Percentiles rank a stretch among this genome's conserved stretches.
Evolutionary conservation across 2,113 vertebrate species (phyloP).

Genomic region (Balaeniceps rex): DNA sequence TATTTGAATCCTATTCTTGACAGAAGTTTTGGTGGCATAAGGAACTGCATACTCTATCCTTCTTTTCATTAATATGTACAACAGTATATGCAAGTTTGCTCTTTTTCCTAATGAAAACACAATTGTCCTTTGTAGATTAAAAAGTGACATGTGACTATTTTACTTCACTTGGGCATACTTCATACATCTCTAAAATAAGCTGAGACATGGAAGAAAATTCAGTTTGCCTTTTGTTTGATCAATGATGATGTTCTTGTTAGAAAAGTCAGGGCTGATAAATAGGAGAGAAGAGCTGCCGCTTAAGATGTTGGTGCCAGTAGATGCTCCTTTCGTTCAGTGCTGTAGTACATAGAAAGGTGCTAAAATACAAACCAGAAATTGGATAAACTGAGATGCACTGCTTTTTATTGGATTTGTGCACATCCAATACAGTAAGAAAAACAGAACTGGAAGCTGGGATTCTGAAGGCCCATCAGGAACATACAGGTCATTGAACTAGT

Average conservation of each 20-base stretch:
- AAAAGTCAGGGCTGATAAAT: not conserved
- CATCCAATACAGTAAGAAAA: not conserved
- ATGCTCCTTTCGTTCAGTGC: not conserved
- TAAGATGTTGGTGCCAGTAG: not conserved
- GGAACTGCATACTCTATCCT: not conserved
- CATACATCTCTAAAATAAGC: not conserved
- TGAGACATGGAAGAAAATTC: not conserved
- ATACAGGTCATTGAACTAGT: not conserved
- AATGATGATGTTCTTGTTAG: not conserved
- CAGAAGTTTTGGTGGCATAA: not conserved
- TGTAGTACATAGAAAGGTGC: not conserved
- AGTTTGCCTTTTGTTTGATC: not conserved
- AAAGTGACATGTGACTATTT: not conserved
- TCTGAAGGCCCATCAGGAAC: not conserved
- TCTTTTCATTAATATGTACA: not conserved
- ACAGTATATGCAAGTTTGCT: not conserved
- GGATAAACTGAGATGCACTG: not conserved
- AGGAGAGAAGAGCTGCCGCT: not conserved
- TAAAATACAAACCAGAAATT: not conserved
- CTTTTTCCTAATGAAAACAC: not conserved
- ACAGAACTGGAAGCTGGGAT: not conserved
- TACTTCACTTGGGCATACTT: not conserved
- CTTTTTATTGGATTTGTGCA: not conserved
- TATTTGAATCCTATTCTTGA: not conserved
- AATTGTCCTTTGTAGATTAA: not conserved